These are phyloP conservation scores for Eira barbara DNA, from an alignment of 2,113 vertebrate species.

Conservation along the genomic window DNA sequence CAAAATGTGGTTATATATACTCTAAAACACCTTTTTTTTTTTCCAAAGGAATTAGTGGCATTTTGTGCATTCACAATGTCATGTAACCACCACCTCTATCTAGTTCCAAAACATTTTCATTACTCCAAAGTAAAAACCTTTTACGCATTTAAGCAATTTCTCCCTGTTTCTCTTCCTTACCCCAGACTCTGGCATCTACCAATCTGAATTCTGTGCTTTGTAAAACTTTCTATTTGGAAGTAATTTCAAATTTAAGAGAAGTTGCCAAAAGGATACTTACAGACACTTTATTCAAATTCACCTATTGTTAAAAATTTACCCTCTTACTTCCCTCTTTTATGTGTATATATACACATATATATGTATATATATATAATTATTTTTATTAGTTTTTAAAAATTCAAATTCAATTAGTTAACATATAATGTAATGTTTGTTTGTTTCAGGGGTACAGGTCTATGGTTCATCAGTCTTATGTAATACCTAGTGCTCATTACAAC, in stretches of 20 bases:
- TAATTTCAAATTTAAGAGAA: conserved; percentile 7
- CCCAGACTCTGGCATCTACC: not conserved
- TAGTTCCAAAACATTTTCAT: not conserved
- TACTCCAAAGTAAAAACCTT: not conserved
- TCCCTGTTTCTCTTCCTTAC: too few species aligned
- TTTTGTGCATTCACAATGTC: not conserved
- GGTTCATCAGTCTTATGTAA: not conserved
- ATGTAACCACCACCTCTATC: not conserved
- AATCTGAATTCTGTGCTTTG: conserved; percentile 1
- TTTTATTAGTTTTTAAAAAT: not conserved
- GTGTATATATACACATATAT: not conserved
- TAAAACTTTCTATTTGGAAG: not conserved
- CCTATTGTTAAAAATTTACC: not conserved
- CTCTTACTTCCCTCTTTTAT: not conserved
- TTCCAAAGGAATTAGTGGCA: not conserved
- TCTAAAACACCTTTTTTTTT: not conserved
- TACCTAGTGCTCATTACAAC: too few species aligned
- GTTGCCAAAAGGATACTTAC: not conserved
- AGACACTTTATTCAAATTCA: not conserved
- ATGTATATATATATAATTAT: not conserved
- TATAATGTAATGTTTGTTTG: not conserved
- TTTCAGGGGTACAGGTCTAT: not conserved
- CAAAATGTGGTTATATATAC: conserved; percentile 38
- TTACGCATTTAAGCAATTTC: not conserved
- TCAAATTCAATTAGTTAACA: not conserved